Evolutionary conservation across 2,797 vertebrate species (phyloP), one percentile per base, ranked within the genome.

Genomic region (Urocyon cinereoargenteus): DNA sequence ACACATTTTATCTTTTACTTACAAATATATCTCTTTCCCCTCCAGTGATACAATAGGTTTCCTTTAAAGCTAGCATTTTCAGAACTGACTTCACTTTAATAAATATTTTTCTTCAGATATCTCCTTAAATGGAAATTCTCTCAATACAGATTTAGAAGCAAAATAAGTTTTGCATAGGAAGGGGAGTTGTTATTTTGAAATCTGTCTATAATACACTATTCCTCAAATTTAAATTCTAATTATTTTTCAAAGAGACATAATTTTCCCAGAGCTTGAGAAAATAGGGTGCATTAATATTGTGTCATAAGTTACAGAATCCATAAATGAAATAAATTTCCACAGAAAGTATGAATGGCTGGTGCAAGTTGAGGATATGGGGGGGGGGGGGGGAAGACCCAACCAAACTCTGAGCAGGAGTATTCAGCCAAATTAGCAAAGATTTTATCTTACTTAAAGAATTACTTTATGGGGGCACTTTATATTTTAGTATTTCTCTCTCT

Each of bases 51-150:
- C 7, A 91, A 61, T 49, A 19, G 2, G 16, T 82, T 7, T 34
- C 34, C 28, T 96, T 81, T 66, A 90, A 95, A 84, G 40, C 49
- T 64, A 68, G 3, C 53, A 51, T 83, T 91, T 95, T 73, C 51
- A 86, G 78, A 92, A 79, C 6, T 84, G 45, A 61, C 6, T 79
- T 81, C 51, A 51, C 18, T 62, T 81, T 86, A 86, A 55, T 40
- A 95, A 95, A 11, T 40, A 68, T 31, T 0, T 14, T 12, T 57
- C 31, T 83, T 93, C 10, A 55, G 40, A 72, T 89, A 90, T 96
- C 53, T 6, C 36, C 81, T 94, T 61, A 84, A 90, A 90, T 24
- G 87, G 73, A 96, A 81, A 82, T 72, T 96, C 2, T 85, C 14
- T 86, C 72, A 64, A 45, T 45, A 31, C 13, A 34, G 57, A 83